Evolutionary conservation across 2,113 vertebrate species (phyloP), one percentile per base, ranked within the genome.

Genomic region (Pluvialis apricaria): DNA sequence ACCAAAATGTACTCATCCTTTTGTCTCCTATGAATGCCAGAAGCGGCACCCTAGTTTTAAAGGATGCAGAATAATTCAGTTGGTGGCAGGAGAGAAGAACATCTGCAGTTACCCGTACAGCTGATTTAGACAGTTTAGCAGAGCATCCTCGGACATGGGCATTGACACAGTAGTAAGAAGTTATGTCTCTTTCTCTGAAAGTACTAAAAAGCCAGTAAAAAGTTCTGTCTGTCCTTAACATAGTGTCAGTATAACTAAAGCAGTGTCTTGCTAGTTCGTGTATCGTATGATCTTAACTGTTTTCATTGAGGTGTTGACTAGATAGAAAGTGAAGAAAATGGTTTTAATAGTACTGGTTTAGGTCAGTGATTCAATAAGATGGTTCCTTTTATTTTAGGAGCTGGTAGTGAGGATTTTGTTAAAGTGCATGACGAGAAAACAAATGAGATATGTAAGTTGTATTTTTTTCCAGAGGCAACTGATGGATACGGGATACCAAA

Each of bases 141-240:
- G 40, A 31, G 38, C 47, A 20, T 38, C 52, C 13, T 34, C 47
- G 61, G 19, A 1, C 49, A 8, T 3, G 42, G 31, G 68, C 60
- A 14, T 26, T 8, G 13, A 2, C 11, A 0, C 34, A 3, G 55
- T 5, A 36, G 36, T 9, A 7, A 5, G 38, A 38, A n/a, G 13
- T 40, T 31, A n/a, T 6, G 0, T 28, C 24, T 28, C 4, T 29
- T 28, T n/a, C 44, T 40, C 85, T 51, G n/a, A 8, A 58, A 36
- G 54, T 20, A 16, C 19, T 11, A 0, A 29, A 11, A 32, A 68
- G 44, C 29, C 13, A 3, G 29, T 51, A 5, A 4, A 9, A 49
- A 73, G 32, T 14, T 55, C 44, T 44, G 54, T 54, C 69, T 3
- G 0, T 66, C 58, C 65, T 36, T 24, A 11, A 5, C 26, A 1